Conservation (phyloP, 2,888 invertebrate species). For the Dusona sp. region DNA sequence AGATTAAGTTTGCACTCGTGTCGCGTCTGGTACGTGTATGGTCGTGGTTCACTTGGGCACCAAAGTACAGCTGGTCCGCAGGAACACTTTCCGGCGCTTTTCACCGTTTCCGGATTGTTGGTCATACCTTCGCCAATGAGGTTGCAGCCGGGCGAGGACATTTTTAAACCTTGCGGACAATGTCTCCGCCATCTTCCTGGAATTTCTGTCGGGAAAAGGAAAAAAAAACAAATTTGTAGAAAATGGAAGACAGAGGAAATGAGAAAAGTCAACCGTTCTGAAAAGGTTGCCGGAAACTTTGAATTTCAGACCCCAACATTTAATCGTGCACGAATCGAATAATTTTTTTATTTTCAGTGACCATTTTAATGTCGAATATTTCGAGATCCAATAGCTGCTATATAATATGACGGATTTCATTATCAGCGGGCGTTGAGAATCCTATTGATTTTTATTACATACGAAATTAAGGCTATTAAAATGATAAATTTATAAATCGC, state of each 20-base stretch:
- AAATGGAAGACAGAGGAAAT: background rate
- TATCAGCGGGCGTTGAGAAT: background rate
- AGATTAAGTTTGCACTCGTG: slow-evolving; percentile 83
- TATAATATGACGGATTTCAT: background rate
- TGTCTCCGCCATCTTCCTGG: slow-evolving; percentile 83
- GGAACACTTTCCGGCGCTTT: slow-evolving; percentile 79
- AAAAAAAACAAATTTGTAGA: background rate
- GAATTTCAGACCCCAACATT: background rate
- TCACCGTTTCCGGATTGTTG: slow-evolving; percentile 71
- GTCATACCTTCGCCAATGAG: slow-evolving; percentile 80
- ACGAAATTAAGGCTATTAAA: slow-evolving; percentile 10
- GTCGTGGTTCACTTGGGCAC: slow-evolving; percentile 81
- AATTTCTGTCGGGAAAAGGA: slow-evolving; percentile 75
- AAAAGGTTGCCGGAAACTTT: background rate
- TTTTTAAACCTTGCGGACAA: slow-evolving; percentile 79
- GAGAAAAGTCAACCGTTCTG: too few species aligned
- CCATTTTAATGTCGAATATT: background rate
- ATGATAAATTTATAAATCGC: slow-evolving; percentile 16
- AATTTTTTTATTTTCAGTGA: background rate
- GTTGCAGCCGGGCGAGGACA: slow-evolving; percentile 81
- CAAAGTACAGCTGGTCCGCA: slow-evolving; percentile 82
- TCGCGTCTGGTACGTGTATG: slow-evolving; percentile 80
- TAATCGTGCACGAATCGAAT: background rate
- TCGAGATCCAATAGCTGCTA: background rate
- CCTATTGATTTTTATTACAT: slow-evolving; percentile 5